phyloP scores from a whole-genome alignment of 2,113 vertebrate genomes.

The Fulica atra region DNA sequence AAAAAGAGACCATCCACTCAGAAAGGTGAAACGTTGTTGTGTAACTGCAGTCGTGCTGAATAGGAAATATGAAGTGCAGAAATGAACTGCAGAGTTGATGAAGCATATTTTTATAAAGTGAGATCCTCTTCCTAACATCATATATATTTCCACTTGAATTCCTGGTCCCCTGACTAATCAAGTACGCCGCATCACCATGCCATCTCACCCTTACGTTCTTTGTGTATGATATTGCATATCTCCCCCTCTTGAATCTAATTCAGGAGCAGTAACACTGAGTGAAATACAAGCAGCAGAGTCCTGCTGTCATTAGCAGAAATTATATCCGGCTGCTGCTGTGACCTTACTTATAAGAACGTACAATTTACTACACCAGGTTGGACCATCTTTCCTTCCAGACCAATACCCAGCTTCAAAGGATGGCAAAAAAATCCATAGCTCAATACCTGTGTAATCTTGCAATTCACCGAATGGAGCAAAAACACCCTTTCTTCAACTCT shows the following conservation, averaged over 20 bases:
- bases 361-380: background rate
- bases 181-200: background rate
- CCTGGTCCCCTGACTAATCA: background rate
- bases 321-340: background rate
- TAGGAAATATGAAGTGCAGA: background rate
- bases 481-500: background rate
- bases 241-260: background rate
- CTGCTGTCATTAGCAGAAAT: conserved; percentile 38
- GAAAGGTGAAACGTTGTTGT: background rate
- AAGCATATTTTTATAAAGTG: background rate
- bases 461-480: background rate
- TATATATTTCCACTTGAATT: background rate
- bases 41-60: background rate
- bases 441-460: background rate
- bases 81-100: background rate
- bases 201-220: background rate
- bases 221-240: background rate
- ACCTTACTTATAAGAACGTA: background rate
- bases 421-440: background rate
- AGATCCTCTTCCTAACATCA: background rate
- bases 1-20: background rate
- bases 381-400: background rate
- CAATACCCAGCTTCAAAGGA: background rate
- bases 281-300: conserved; percentile 5
- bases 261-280: background rate